Base-by-base conservation (phyloP, 2,113 vertebrate genomes). In the Bufo bufo region DNA sequence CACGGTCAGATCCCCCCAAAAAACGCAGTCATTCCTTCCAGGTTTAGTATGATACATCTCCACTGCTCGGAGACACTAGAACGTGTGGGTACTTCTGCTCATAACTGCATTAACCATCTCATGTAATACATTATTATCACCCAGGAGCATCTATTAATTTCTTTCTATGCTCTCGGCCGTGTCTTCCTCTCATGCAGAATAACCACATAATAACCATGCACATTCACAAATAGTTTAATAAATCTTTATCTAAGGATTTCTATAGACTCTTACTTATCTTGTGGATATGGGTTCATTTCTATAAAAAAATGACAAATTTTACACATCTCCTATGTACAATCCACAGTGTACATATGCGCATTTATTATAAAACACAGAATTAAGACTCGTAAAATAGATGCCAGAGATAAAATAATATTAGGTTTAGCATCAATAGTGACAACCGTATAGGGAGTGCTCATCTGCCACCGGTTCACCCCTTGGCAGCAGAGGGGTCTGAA, bases 291-390 rank as follows among this genome's bases (percentile, higher is more conserved):
- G 95, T 95, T 95, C 91, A 95, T 93, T 94, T 94, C 94, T 94
- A 93, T 95, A 96, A 97, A 75, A 75, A 97, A 97, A 98, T 95
- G 94, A 95, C 96, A 93, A 96, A 96, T 97, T 97, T 99, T 98
- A 99, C 98, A 99, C 97, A 97, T 96, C 96, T 98, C 95, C 95
- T 99, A 99, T 99, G 96, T 99, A 99, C 98, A 99, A 92, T 93
- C 93, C 94, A 98, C 97, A 98, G 92, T 93, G 93, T 95, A 96
- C 97, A 97, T 97, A 96, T 93, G 94, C 95, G 96, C 94, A 93
- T 97, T 96, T 96, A 96, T 97, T 99, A 98, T 95, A 99, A 99
- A 99, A 98, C 95, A 95, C 66, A 84, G 72, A 83, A 83, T 83
- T 92, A 90, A 92, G 95, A 93, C 92, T 91, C 93, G 95, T 96